Percentiles rank a stretch among this genome's conserved stretches.
phyloP scores from a whole-genome alignment of 2,888 invertebrate genomes.

The Tortricodes alternella region DNA sequence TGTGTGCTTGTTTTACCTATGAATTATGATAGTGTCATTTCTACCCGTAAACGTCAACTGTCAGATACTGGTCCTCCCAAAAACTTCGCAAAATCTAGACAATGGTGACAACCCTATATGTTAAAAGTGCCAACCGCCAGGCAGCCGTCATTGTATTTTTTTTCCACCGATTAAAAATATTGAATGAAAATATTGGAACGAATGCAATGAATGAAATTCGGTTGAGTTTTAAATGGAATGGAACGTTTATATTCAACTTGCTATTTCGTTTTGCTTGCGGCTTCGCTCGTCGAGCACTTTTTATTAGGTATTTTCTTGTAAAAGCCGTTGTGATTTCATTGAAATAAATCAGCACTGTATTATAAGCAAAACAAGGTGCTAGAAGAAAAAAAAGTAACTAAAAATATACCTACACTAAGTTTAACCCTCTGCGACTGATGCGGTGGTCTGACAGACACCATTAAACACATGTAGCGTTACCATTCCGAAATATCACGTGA shows the following conservation, averaged over 20 bases:
- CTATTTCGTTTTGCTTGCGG: not conserved
- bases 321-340: too few relatives aligned
- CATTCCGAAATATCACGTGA: too few relatives aligned
- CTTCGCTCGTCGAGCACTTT: not conserved
- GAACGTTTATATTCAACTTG: slow-evolving; percentile 22
- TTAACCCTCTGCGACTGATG: too few relatives aligned
- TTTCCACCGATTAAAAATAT: slow-evolving; percentile 28
- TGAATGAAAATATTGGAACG: slow-evolving; percentile 30
- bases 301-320: not conserved
- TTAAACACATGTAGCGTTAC: too few relatives aligned
- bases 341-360: too few relatives aligned
- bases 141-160: slow-evolving; percentile 19
- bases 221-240: slow-evolving; percentile 4
- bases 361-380: too few relatives aligned
- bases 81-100: not conserved
- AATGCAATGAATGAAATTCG: slow-evolving; percentile 15
- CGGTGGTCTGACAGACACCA: too few relatives aligned
- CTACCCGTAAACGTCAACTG: not conserved
- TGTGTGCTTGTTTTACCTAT: too few relatives aligned
- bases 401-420: too few relatives aligned
- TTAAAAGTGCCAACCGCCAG: not conserved
- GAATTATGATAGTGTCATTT: too few relatives aligned
- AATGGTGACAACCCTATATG: not conserved
- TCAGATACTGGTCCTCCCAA: not conserved
- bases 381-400: too few relatives aligned